These are phyloP conservation scores for Carpatolechia fugitivella DNA, from an alignment of 2,888 invertebrate genomes.

Conservation along the genomic window DNA sequence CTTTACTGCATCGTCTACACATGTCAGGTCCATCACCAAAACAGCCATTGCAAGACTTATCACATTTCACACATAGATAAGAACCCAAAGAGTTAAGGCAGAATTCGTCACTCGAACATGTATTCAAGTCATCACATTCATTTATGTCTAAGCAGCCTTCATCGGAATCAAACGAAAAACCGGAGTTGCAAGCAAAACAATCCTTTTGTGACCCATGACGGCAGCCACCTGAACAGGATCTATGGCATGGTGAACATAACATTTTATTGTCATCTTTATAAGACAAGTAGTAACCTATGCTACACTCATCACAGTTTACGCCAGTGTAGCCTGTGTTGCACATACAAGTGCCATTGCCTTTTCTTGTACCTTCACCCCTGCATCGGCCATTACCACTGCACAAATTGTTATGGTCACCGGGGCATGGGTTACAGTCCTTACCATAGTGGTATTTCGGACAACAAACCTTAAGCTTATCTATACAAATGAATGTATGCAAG, in stretches of 20 bases:
- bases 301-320: conserved; percentile 88
- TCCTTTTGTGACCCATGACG: conserved; percentile 85
- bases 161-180: conserved; percentile 86
- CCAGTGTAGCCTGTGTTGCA: conserved; percentile 92
- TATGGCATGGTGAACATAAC: conserved; percentile 88
- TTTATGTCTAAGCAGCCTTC: conserved; percentile 91
- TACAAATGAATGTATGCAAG: conserved; percentile 85
- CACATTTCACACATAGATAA: conserved; percentile 89
- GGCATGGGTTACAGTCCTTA: conserved; percentile 88
- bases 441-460: conserved; percentile 93
- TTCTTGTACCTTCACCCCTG: conserved; percentile 92
- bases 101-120: conserved; percentile 84
- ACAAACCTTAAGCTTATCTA: conserved; percentile 86
- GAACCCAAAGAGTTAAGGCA: conserved; percentile 95
- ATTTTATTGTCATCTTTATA: conserved; percentile 87
- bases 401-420: conserved; percentile 84
- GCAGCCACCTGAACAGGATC: conserved; percentile 88
- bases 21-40: conserved; percentile 94
- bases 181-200: conserved; percentile 79
- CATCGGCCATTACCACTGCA: conserved; percentile 91
- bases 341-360: conserved; percentile 94
- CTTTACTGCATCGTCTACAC: conserved; percentile 89
- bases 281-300: conserved; percentile 84
- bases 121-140: conserved; percentile 84
- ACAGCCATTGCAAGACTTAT: conserved; percentile 90